These are phyloP conservation scores for cattle (Bos taurus) DNA, from an alignment of 2,113 vertebrate genomes.

Conservation along the genomic window ARS-UCD2.0 NC_037345.1:18705001-18705500, in stretches of 20 bases:
- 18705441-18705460: accelerated
- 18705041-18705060: accelerated
- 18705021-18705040: not conserved
- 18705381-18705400: accelerated
- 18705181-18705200: not conserved
- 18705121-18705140: not conserved
- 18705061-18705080: accelerated
- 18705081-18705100: not conserved
- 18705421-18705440: not conserved
- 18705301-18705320: accelerated
- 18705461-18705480: not conserved
- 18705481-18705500: not conserved
- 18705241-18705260: not conserved
- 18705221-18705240: accelerated
- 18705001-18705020: accelerated
- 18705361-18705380: accelerated
- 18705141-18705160: not conserved
- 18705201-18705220: not conserved
- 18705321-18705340: not conserved
- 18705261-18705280: not conserved
- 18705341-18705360: accelerated
- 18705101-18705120: not conserved
- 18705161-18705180: not conserved
- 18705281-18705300: not conserved
- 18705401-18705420: too few relatives aligned